Percentiles rank a stretch among this genome's conserved stretches.
Evolutionary conservation across 1,140 invertebrate genomes (phyloP).

Genomic region (Lordiphosa mommai): DNA sequence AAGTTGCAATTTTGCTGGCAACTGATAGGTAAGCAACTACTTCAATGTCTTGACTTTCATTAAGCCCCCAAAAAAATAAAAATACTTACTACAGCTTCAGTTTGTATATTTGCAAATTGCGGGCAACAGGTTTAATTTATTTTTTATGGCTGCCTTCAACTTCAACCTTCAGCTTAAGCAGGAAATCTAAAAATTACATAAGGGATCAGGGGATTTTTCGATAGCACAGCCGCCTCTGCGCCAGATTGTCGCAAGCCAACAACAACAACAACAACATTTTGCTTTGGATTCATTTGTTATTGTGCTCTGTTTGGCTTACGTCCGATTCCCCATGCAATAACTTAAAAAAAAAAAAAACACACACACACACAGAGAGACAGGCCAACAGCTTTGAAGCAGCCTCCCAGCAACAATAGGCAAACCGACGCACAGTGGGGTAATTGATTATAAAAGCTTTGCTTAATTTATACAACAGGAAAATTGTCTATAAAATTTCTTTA

Average conservation of each 20-base stretch:
- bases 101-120: constrained; percentile 38
- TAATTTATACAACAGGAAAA: too few relatives aligned
- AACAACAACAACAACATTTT: constrained; percentile 32
- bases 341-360: constrained; percentile 64
- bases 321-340: constrained; percentile 79
- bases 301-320: constrained; percentile 70
- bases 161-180: constrained; percentile 44
- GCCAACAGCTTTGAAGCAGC: constrained; percentile 40
- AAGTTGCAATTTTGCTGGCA: constrained; percentile 71
- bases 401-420: too few relatives aligned
- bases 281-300: constrained; percentile 71
- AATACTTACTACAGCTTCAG: constrained; percentile 38
- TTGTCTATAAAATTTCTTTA: too few relatives aligned
- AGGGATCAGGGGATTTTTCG: constrained; percentile 74
- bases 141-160: constrained; percentile 13
- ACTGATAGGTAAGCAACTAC: constrained; percentile 67
- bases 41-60: constrained; percentile 64
- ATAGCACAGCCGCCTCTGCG: constrained; percentile 41
- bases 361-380: constrained; percentile 18
- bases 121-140: constrained; percentile 68
- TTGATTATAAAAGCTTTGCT: too few relatives aligned
- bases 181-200: constrained; percentile 79
- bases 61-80: too few relatives aligned
- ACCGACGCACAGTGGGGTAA: too few relatives aligned
- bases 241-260: constrained; percentile 47